A percentile compares a stretch with the other conserved stretches of the same genome.
Evolutionary conservation across 2,113 vertebrate species (phyloP).

Genomic region (Rhodinocichla rosea): DNA sequence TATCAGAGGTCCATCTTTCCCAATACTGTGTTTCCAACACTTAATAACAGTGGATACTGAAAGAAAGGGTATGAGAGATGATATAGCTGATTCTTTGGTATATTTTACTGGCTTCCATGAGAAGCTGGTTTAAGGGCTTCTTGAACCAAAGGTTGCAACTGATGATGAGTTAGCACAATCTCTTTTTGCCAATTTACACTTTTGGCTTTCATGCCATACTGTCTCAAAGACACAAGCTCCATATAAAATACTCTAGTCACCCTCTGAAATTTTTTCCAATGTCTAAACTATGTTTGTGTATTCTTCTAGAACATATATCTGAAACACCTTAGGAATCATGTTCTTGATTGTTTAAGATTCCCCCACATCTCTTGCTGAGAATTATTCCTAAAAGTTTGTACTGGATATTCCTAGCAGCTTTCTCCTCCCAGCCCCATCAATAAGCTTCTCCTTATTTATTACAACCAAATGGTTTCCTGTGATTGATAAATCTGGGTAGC

Average conservation of each 20-base stretch:
- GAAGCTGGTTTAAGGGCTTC: neutral
- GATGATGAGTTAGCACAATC: neutral
- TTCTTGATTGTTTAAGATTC: neutral
- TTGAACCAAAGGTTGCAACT: neutral
- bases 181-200: neutral
- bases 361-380: neutral
- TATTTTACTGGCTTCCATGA: neutral
- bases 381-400: neutral
- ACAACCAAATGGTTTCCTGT: fast-evolving
- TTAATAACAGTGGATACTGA: neutral
- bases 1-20: neutral
- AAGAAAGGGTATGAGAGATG: neutral
- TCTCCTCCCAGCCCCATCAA: neutral
- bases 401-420: neutral
- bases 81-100: neutral
- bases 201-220: neutral
- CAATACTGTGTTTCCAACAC: neutral
- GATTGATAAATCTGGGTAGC: neutral
- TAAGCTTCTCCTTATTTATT: neutral
- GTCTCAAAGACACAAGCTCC: neutral
- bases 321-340: neutral
- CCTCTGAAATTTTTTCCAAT: neutral
- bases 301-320: neutral
- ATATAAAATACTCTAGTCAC: neutral
- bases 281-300: neutral